Percentiles rank a stretch among this genome's conserved stretches.
phyloP scores from a whole-genome alignment of 2,888 invertebrate species.

The Drosophila differens region DNA sequence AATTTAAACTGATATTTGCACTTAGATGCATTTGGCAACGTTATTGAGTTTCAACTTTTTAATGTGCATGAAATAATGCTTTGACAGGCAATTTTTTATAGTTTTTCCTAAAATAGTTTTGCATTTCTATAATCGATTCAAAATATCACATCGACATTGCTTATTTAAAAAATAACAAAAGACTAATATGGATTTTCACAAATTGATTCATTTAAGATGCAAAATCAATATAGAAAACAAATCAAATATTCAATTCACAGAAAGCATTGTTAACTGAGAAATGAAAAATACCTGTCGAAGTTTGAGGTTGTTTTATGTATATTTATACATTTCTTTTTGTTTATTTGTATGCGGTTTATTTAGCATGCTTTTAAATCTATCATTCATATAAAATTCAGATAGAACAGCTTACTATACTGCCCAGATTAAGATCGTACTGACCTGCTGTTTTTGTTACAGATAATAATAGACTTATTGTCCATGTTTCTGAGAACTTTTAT shows the following conservation, averaged over 20 bases:
- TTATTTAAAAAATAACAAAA: no score
- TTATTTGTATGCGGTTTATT: not conserved
- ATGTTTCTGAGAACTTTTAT: slow-evolving; percentile 11
- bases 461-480: slow-evolving; percentile 13
- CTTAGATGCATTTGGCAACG: not conserved
- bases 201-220: not conserved
- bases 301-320: not conserved
- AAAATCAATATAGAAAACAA: not conserved
- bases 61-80: not conserved
- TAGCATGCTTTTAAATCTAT: slow-evolving; percentile 1
- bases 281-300: not conserved
- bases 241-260: not conserved
- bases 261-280: not conserved
- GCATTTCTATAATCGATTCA: not conserved
- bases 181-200: not conserved
- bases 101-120: not conserved
- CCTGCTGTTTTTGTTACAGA: not conserved
- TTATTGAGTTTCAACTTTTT: not conserved
- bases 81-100: not conserved
- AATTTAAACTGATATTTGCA: not conserved
- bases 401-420: not conserved
- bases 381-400: not conserved
- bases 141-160: not conserved
- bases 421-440: slow-evolving; percentile 5
- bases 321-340: not conserved